These are phyloP conservation scores for Achatina immaculata DNA, from an alignment of 1,140 invertebrate species.

Conservation along the genomic window DNA sequence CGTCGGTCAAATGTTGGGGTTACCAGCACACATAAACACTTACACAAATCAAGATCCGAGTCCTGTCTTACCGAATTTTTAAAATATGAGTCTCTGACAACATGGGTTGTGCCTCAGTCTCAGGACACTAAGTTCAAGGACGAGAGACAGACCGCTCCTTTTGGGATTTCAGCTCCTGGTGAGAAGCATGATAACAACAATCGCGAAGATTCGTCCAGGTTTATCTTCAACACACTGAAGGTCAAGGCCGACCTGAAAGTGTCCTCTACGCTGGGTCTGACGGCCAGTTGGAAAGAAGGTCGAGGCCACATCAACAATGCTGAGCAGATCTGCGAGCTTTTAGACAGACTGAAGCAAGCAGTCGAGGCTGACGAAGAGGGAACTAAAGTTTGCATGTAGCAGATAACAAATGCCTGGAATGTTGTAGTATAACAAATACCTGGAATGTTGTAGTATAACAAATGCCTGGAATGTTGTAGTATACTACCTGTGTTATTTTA, in stretches of 20 bases:
- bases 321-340: background rate
- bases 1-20: background rate
- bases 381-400: too few relatives aligned
- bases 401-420: too few relatives aligned
- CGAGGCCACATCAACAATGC: background rate
- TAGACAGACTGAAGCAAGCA: background rate
- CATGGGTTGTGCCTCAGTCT: background rate
- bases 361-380: background rate
- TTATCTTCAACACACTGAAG: background rate
- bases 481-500: too few relatives aligned
- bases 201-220: background rate
- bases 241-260: conserved; percentile 11
- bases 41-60: background rate
- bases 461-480: too few relatives aligned
- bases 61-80: background rate
- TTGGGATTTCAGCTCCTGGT: background rate
- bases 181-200: background rate
- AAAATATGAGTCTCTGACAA: background rate
- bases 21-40: background rate
- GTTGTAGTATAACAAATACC: too few relatives aligned
- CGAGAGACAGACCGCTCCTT: background rate
- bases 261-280: background rate
- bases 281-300: background rate
- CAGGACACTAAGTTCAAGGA: background rate
- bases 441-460: too few relatives aligned